phyloP scores from a whole-genome alignment of 2,888 invertebrate genomes.

The Gibbula magus region DNA sequence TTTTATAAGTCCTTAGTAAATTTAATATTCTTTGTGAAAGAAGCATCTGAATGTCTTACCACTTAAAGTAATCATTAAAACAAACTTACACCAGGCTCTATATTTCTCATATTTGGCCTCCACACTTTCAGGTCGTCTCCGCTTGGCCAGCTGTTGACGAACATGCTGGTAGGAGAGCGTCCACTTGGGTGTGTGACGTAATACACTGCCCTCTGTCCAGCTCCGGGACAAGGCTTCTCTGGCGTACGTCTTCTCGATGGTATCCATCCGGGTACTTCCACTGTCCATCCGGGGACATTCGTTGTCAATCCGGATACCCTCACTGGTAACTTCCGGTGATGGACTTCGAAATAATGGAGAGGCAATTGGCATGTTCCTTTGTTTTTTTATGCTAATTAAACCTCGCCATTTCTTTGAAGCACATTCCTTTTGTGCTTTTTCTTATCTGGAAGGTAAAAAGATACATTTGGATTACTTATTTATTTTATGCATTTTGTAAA shows the following conservation, averaged over 20 bases:
- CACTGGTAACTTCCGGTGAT: background rate
- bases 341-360: background rate
- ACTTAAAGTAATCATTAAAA: too few species aligned
- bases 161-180: conserved; percentile 1
- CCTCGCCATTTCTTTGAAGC: background rate
- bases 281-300: background rate
- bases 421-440: background rate
- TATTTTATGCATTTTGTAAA: too few species aligned
- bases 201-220: conserved; percentile 4
- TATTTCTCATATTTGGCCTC: conserved; percentile 14
- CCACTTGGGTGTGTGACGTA: conserved; percentile 1
- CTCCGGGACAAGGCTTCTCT: background rate
- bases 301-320: background rate
- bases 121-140: background rate
- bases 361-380: background rate
- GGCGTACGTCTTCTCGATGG: conserved; percentile 15
- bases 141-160: background rate
- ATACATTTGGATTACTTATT: too few species aligned
- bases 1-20: too few species aligned
- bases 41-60: too few species aligned
- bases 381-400: background rate
- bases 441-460: background rate
- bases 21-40: too few species aligned
- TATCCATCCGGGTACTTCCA: background rate
- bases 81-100: background rate